Evolutionary conservation across 2,888 invertebrate genomes (phyloP), one percentile per base, ranked within the genome.

Genomic region (Trichacis sp.): DNA sequence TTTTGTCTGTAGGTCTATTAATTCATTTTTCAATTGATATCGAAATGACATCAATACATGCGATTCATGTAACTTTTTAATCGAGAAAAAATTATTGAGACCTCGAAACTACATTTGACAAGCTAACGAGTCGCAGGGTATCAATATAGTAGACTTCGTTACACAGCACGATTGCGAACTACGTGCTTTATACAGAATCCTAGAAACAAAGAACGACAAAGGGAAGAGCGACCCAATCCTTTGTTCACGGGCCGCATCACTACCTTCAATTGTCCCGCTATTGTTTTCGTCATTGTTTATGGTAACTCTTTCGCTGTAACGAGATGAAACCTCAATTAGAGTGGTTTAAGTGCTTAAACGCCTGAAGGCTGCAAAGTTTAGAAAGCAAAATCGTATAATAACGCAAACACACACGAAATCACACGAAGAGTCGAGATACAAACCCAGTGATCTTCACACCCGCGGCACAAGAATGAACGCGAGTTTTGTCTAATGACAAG

Each of bases 271-370:
- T 77, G 77, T 76, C 73, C 69, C 72, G 69, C 59, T 68, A 77
- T 78, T 77, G 81, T 81, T 71, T 69, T 64, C 54, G 62, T 76
- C 71, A 78, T 81, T 82, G 81, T 82, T 81, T 77, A 71, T 71
- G 73, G 76, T 79, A 77, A 78, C 78, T 80, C 76, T 79, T 79
- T 76, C 77, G 77, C 76, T 72, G 76, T 83, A 83, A 83, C 79
- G 81, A 83, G 82, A 74, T 79, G 78, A 76, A 80, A 82, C 79
- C 82, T 83, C 83, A 84, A 83, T 84, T 83, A 81, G 79, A 77
- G 76, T 73, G 76, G 77, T 80, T 81, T 81, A 79, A 83, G 83
- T 79, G 74, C 77, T 80, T 83, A 83, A 83, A 83, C 79, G 81
- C 82, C 83, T 78, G 78, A 78, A 79, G 83, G 83, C 83, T 78